Conservation (phyloP, 2,113 vertebrate genomes). For the Panurus biarmicus region DNA sequence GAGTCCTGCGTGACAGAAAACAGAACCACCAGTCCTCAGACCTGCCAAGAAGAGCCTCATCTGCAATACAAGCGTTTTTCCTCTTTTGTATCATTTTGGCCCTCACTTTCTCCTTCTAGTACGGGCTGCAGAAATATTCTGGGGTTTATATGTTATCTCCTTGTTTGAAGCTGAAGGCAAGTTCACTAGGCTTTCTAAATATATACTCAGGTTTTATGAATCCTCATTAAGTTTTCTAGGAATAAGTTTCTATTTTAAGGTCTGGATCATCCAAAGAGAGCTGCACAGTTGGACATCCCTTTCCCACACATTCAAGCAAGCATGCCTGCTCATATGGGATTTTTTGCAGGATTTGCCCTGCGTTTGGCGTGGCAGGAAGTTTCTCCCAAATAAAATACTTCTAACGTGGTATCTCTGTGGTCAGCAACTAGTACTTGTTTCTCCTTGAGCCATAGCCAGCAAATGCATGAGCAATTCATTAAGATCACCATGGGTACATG, state of each 20-base stretch:
- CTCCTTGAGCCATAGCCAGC: not conserved
- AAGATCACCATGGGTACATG: not conserved
- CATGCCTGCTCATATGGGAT: not conserved
- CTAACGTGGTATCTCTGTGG: not conserved
- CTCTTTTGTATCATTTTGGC: not conserved
- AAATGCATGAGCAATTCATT: not conserved
- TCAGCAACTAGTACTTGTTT: not conserved
- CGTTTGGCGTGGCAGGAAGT: not conserved
- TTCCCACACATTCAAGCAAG: not conserved
- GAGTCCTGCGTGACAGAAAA: conserved; percentile 23
- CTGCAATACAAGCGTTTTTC: not conserved
- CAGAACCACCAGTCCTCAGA: not conserved
- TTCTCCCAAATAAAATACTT: not conserved
- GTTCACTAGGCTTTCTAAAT: conserved; percentile 5
- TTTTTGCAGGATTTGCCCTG: not conserved
- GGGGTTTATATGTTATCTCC: not conserved
- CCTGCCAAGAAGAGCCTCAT: conserved; percentile 36
- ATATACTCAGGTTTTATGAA: not conserved
- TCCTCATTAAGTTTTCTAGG: conserved; percentile 1
- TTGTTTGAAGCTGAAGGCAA: not conserved
- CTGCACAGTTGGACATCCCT: not conserved
- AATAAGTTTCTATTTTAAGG: conserved; percentile 10
- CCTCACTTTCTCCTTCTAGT: not conserved
- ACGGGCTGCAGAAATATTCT: not conserved
- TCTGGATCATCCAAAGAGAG: not conserved